Base-by-base conservation (phyloP, 1,140 invertebrate species). In the Drosophila simulans region DNA sequence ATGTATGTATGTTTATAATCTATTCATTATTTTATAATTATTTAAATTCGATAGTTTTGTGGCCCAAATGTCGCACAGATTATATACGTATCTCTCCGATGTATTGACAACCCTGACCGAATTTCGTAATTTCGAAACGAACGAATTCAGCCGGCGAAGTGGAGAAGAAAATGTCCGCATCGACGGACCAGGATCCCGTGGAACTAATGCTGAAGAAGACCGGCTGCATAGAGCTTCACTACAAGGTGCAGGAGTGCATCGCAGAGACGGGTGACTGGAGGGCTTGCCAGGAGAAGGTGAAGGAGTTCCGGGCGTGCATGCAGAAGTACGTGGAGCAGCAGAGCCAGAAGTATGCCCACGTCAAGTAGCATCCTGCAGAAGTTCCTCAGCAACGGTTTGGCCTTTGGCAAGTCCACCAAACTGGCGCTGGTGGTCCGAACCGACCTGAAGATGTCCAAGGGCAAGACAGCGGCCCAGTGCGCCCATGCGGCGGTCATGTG, bases 181-280 rank as follows among this genome's bases (percentile, higher is more conserved):
- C 42, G 10, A 43, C 49, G 15, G 83, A 86, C 5, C 79, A 86
- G 51, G 97, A 98, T 93, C 96, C 96, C 5, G 95, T 98, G 1
- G 97, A 97, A 76, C 93, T 93, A 53, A 97, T 97, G 96, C 92
- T 98, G 11, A 96, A 97, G 71, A 96, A 96, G 93, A 96, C 97
- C 22, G 97, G 97, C n/a, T 98, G 97, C 91, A 94, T 97, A 37
- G 94, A 98, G 85, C 93, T 97, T 63, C 97, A 98, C 93, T 97
- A 97, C 89, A 94, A 96, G 94, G 94, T 94, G 48, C 92, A 97
- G 95, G 96, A 98, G 86, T 98, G 98, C 90, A 97, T 98, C 91
- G 96, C 95, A 31, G 96, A 97, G 74, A 95, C 95, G 0, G 95
- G 95, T 90, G 98, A 98, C 82, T 98, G 97, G 97, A 95, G 97